Evolutionary conservation across 2,113 vertebrate species (phyloP).

Genomic region (Vidua macroura): DNA sequence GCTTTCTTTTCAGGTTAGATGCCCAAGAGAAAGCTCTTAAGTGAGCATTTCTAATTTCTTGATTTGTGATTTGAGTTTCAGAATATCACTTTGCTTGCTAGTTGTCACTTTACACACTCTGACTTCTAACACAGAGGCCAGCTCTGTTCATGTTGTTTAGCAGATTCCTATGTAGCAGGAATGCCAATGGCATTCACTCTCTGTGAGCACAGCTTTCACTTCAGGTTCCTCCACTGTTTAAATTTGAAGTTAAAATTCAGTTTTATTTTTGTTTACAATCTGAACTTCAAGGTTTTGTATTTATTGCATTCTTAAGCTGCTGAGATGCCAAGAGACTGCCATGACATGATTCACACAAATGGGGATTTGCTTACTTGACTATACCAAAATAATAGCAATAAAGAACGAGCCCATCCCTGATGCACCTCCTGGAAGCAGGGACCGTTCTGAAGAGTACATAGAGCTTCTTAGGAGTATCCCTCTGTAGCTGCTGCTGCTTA

Average conservation of each 20-base stretch:
- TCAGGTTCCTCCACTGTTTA: not conserved
- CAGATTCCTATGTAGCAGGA: not conserved
- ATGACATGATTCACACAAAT: not conserved
- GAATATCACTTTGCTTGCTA: not conserved
- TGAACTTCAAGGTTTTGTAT: not conserved
- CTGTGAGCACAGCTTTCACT: not conserved
- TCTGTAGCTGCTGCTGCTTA: not conserved
- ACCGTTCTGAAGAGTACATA: not conserved
- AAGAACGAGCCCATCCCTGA: not conserved
- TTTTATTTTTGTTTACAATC: not conserved
- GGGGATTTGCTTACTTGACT: not conserved
- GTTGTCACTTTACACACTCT: not conserved
- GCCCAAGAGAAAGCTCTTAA: not conserved
- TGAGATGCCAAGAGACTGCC: not conserved
- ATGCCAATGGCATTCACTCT: not conserved
- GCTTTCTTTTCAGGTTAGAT: not conserved
- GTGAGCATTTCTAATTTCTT: not conserved
- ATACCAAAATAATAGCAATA: not conserved
- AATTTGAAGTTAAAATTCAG: not conserved
- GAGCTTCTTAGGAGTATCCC: not conserved
- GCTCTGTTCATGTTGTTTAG: not conserved
- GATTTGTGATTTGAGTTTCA: not conserved
- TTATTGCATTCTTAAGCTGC: constrained; percentile 2
- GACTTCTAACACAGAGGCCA: not conserved
- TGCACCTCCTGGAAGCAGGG: not conserved